Percentiles rank a stretch among this genome's conserved stretches.
These are phyloP conservation scores for Sebastes vulpes DNA, from an alignment of 2,797 vertebrate species.

Conservation along the genomic window DNA sequence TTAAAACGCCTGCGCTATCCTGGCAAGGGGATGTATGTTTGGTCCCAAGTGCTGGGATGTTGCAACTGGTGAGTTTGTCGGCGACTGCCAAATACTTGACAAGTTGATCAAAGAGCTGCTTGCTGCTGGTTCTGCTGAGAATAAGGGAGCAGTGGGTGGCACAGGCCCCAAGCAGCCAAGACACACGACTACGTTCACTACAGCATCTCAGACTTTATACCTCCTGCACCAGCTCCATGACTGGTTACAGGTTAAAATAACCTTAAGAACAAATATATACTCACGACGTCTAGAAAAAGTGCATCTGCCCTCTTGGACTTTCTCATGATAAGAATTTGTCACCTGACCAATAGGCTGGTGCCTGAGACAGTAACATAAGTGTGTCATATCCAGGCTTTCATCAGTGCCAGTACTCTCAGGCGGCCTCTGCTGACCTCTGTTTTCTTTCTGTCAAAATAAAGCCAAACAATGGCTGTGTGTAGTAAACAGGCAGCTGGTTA, in stretches of 20 bases:
- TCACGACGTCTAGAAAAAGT: too few species aligned
- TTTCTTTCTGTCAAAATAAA: neutral
- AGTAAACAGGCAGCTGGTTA: neutral
- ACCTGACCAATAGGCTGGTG: neutral
- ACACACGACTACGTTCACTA: neutral
- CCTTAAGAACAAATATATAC: too few species aligned
- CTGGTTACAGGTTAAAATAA: too few species aligned
- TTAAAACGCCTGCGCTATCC: constrained; percentile 11
- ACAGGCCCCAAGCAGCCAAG: neutral
- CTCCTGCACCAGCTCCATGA: neutral
- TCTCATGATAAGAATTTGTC: neutral
- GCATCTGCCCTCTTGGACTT: too few species aligned
- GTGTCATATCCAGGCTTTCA: neutral
- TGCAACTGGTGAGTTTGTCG: constrained; percentile 18
- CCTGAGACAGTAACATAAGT: neutral
- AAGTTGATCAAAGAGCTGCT: constrained; percentile 50
- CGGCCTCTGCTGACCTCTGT: neutral
- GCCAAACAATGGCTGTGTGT: neutral
- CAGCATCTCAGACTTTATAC: neutral
- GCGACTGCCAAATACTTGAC: constrained; percentile 47
- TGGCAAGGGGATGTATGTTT: constrained; percentile 17
- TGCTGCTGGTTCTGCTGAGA: constrained; percentile 26
- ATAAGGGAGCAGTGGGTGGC: constrained; percentile 21
- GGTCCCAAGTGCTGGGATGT: constrained; percentile 21
- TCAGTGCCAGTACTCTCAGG: neutral